Evolutionary conservation across 2,888 invertebrate species (phyloP), one percentile per base, ranked within the genome.

Genomic region (Branchinecta sandiegonensis): DNA sequence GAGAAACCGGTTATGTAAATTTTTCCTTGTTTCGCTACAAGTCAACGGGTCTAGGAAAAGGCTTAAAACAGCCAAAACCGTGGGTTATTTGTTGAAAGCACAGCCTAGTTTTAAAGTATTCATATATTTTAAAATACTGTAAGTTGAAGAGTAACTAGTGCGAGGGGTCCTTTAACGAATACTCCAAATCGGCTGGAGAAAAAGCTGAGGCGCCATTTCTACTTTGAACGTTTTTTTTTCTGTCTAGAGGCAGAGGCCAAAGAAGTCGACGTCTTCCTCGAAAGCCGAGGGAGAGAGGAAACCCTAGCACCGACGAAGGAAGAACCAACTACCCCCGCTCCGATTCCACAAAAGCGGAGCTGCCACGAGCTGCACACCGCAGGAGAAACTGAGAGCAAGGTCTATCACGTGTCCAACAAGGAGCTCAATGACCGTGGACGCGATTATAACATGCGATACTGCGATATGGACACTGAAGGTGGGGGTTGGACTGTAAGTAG

Each of bases 401-500:
- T 73, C 63, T 74, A 74, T 66, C 70, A 72, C 7, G 71, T 74
- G n/a, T 63, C 69, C 46, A 67, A 67, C 12, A 70, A 72, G 14
- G 69, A 72, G 14, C 70, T 70, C n/a, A 70, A 71, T 9, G 68
- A 71, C 56, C 68, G 67, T 23, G 71, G 69, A 3, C 46, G 69
- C 12, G 70, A 71, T 63, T 70, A 67, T 64, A 67, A 70, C 48
- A 63, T 48, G 13, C 48, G 73, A 66, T 75, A 72, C 66, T 86
- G 85, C 72, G 85, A 86, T 70, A 81, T 84, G 71, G 81, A 80
- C 64, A 81, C 82, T 0, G 79, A 80, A 14, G 74, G 74, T 0
- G 84, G 83, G 1, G 86, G 86, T n/a, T 87, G 87, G 87, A 85
- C 85, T 66, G 83, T 83, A 11, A 79, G 83, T 70, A 56, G 63